Evolutionary conservation across 1,140 invertebrate species (phyloP).

Genomic region (Sminthurinus signatus): DNA sequence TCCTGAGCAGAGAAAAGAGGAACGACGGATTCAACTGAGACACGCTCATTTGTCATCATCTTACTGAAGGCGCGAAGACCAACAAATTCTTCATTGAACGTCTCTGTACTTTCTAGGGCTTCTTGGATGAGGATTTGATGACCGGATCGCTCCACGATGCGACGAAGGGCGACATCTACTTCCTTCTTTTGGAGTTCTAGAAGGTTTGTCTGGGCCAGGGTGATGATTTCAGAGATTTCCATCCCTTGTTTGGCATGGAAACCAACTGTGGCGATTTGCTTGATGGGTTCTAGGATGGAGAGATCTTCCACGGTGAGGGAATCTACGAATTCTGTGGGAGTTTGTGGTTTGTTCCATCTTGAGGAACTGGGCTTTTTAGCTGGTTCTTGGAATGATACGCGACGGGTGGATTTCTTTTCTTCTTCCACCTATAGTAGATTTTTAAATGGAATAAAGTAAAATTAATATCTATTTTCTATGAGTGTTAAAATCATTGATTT

Average conservation of each 20-base stretch:
- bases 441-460: neutral
- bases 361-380: no score
- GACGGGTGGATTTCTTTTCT: neutral
- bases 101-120: neutral
- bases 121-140: neutral
- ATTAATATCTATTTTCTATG: no score
- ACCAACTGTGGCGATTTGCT: slow-evolving; percentile 1
- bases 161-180: slow-evolving; percentile 1
- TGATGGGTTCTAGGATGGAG: neutral
- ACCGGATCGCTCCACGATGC: neutral
- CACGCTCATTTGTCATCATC: neutral
- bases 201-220: neutral
- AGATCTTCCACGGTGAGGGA: neutral
- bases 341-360: neutral
- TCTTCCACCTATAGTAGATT: slow-evolving; percentile 12
- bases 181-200: neutral
- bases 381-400: slow-evolving; percentile 9
- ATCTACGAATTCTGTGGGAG: neutral
- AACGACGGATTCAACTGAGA: slow-evolving; percentile 1
- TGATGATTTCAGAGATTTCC: slow-evolving; percentile 1
- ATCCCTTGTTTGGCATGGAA: neutral
- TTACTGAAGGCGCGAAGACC: neutral
- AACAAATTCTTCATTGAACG: neutral
- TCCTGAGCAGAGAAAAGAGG: neutral
- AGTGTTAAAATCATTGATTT: no score